phyloP scores from a whole-genome alignment of 2,797 vertebrate species.

The Sebastes variabilis region DNA sequence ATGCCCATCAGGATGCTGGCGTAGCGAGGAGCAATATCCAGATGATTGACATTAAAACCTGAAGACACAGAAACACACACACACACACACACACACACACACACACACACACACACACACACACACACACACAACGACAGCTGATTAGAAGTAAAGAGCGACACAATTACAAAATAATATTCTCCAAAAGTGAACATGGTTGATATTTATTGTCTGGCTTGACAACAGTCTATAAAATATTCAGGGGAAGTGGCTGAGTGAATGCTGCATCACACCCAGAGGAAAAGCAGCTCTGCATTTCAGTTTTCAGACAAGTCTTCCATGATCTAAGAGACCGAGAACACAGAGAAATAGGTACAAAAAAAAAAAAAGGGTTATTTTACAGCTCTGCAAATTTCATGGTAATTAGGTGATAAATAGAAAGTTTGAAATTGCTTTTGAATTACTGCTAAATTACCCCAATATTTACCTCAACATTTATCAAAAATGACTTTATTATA shows the following conservation, averaged over 20 bases:
- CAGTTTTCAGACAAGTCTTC: neutral
- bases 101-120: neutral
- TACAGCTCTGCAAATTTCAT: no score
- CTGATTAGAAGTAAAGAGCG: neutral
- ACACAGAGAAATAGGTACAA: neutral
- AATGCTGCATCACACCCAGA: conserved; percentile 11
- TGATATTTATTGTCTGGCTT: conserved; percentile 12
- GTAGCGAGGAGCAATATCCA: conserved; percentile 97
- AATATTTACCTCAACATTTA: no score
- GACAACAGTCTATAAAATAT: conserved; percentile 45
- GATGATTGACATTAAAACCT: conserved; percentile 99
- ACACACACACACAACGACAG: neutral
- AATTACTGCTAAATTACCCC: no score
- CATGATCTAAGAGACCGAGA: neutral
- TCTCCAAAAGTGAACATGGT: neutral
- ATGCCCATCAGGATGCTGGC: conserved; percentile 99
- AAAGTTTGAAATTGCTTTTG: no score
- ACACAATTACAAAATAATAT: neutral
- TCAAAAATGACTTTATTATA: no score
- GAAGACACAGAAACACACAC: neutral
- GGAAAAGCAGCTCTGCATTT: neutral
- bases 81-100: neutral
- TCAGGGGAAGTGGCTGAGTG: conserved; percentile 13
- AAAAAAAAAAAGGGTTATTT: neutral
- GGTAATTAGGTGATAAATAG: no score